Evolutionary conservation across 2,888 invertebrate species (phyloP).

Genomic region (Pheosia tremula): DNA sequence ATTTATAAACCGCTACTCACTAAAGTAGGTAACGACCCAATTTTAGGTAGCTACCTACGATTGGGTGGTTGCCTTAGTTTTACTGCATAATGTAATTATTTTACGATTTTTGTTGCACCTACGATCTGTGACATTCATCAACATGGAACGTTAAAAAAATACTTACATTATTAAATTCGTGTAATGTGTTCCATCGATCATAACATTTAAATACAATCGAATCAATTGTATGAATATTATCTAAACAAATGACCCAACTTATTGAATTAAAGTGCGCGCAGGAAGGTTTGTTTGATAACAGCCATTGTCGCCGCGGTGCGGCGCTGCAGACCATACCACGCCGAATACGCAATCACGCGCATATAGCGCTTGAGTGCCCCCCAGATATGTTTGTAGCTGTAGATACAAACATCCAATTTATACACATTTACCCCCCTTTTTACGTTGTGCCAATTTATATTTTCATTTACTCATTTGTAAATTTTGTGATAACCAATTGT

Average conservation of each 20-base stretch:
- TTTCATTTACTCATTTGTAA: too few species aligned
- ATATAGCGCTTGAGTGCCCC: conserved; percentile 9
- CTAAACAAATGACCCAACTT: conserved; percentile 34
- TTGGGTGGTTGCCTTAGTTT: too few species aligned
- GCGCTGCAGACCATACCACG: conserved; percentile 6
- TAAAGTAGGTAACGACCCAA: not conserved
- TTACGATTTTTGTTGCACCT: not conserved
- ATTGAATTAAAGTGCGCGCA: conserved; percentile 27
- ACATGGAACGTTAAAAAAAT: not conserved
- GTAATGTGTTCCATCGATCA: conserved; percentile 11
- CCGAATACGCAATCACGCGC: conserved; percentile 15
- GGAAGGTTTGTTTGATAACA: conserved; percentile 36
- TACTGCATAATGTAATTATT: too few species aligned
- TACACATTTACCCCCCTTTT: not conserved
- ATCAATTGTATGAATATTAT: conserved; percentile 30
- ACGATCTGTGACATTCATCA: not conserved
- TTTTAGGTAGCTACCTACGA: too few species aligned
- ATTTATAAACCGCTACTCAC: not conserved
- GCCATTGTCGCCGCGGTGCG: conserved; percentile 24
- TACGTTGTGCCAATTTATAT: not conserved
- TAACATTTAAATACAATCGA: conserved; percentile 38
- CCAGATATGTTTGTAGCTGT: conserved; percentile 24
- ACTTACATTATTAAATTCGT: not conserved
- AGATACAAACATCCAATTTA: conserved; percentile 12
- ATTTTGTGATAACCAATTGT: too few species aligned